Conservation (phyloP, 64 coral and sea anemone species). For the Catalaphyllia jardinei region DNA sequence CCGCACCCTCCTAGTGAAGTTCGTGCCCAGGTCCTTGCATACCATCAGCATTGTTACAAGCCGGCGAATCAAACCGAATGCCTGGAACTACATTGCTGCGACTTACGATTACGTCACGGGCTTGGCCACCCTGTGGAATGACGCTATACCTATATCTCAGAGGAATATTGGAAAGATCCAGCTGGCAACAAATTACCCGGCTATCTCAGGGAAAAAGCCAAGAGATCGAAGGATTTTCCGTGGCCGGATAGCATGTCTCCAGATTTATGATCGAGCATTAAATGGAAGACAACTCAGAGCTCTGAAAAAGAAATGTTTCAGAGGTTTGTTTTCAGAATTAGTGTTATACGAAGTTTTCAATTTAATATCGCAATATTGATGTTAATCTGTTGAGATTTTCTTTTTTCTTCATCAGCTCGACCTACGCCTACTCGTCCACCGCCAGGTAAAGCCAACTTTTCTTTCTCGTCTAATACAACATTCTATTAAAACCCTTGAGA, state of each 20-base stretch:
- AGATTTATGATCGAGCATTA: slow-evolving; percentile 59
- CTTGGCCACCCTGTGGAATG: slow-evolving; percentile 55
- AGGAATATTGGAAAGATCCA: slow-evolving; percentile 54
- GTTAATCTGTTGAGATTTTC: not conserved
- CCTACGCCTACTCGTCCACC: slow-evolving; percentile 43
- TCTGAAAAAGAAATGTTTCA: slow-evolving; percentile 52
- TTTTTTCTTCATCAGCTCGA: slow-evolving; percentile 3
- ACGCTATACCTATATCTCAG: slow-evolving; percentile 55
- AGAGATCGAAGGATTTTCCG: slow-evolving; percentile 27
- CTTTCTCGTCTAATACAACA: not conserved
- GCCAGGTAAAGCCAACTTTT: slow-evolving; percentile 26
- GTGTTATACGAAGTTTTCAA: not conserved
- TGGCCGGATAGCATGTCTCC: slow-evolving; percentile 54
- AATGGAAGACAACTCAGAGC: slow-evolving; percentile 49
- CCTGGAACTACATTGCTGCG: slow-evolving; percentile 64
- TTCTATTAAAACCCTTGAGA: too few relatives aligned
- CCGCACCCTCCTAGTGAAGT: slow-evolving; percentile 49
- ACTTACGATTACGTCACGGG: slow-evolving; percentile 56
- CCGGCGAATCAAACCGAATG: slow-evolving; percentile 43
- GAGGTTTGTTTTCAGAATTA: slow-evolving; percentile 38
- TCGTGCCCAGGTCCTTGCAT: slow-evolving; percentile 52
- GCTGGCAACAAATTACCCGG: slow-evolving; percentile 56
- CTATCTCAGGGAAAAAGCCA: slow-evolving; percentile 46
- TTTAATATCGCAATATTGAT: not conserved
- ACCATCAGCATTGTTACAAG: slow-evolving; percentile 33